Evolutionary conservation across 2,888 invertebrate genomes (phyloP).

Genomic region (Morpho deidamia): DNA sequence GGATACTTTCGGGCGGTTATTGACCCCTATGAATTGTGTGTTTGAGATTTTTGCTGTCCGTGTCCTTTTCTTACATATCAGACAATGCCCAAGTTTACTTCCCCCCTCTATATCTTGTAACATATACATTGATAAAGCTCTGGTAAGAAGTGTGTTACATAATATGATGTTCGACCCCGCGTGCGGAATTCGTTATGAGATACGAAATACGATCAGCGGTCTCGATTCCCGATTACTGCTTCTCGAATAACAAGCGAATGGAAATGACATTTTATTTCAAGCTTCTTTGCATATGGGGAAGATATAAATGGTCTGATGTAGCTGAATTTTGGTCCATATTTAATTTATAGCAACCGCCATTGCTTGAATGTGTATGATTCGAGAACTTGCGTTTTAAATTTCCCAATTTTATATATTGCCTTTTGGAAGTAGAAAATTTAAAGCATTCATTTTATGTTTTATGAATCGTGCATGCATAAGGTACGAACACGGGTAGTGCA

Average conservation of each 20-base stretch:
- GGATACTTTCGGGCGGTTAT: no score
- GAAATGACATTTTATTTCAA: conserved; percentile 10
- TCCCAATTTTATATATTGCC: neutral
- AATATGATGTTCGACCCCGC: neutral
- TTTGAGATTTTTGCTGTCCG: no score
- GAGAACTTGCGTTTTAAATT: neutral
- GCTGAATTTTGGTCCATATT: neutral
- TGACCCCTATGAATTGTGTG: no score
- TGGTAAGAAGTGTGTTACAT: no score
- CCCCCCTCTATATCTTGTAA: neutral
- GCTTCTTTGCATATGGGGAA: conserved; percentile 3
- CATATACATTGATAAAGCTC: neutral
- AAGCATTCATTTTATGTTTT: no score
- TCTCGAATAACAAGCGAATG: conserved; percentile 6
- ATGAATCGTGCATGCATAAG: no score
- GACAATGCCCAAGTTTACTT: no score
- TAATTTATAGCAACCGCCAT: neutral
- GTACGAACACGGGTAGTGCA: no score
- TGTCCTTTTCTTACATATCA: no score
- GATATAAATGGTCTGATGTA: neutral
- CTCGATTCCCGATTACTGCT: conserved; percentile 5
- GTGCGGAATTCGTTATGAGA: conserved; percentile 3
- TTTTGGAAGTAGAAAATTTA: no score
- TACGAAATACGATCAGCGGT: conserved; percentile 4
- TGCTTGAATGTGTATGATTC: neutral